Evolutionary conservation across 2,797 vertebrate genomes (phyloP).

Genomic region (Sphaeramia orbicularis): DNA sequence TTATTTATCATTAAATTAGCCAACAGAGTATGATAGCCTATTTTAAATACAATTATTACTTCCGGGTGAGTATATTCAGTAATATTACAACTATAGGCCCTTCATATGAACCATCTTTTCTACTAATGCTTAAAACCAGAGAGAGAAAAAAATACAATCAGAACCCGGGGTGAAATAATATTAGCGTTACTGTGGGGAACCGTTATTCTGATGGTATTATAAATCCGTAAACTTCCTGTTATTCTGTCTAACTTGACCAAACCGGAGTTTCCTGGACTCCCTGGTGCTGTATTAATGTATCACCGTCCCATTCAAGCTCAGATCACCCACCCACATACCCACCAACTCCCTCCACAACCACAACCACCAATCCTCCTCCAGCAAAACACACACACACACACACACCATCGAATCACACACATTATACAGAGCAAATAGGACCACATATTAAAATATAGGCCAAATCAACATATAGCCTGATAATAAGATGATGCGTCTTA

Average conservation of each 20-base stretch:
- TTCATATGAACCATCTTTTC: background rate
- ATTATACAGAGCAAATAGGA: too few relatives aligned
- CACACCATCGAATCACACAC: background rate
- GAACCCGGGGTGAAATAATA: too few relatives aligned
- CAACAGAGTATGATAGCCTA: background rate
- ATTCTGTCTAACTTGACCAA: slow-evolving; percentile 53
- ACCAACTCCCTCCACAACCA: background rate
- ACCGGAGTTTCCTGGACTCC: slow-evolving; percentile 24
- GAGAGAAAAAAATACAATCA: too few relatives aligned
- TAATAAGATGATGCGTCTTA: too few relatives aligned
- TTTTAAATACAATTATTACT: background rate
- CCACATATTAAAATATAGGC: too few relatives aligned
- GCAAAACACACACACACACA: background rate
- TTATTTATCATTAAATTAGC: background rate
- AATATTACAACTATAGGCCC: too few relatives aligned
- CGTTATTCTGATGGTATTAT: slow-evolving; percentile 40
- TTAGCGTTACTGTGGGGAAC: too few relatives aligned
- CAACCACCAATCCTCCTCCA: background rate
- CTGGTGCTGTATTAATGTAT: slow-evolving; percentile 37
- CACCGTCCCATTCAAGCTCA: slow-evolving; percentile 44
- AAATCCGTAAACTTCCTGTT: slow-evolving; percentile 14
- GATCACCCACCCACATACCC: background rate
- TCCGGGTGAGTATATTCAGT: too few relatives aligned
- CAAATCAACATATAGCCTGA: too few relatives aligned
- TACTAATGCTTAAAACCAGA: too few relatives aligned